phyloP scores from a whole-genome alignment of 2,888 invertebrate genomes.

The Malthinus seriepunctatus region DNA sequence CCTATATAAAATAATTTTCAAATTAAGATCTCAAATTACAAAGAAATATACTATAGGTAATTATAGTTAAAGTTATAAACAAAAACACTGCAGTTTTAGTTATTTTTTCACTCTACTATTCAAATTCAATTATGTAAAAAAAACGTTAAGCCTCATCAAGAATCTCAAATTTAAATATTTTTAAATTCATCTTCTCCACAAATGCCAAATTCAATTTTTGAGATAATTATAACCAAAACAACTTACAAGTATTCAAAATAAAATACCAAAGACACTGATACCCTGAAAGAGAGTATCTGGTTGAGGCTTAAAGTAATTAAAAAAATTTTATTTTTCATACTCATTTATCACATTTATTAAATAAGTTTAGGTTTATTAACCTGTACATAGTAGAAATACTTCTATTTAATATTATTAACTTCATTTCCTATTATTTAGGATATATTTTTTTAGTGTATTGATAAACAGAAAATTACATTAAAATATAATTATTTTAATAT shows the following conservation, averaged over 20 bases:
- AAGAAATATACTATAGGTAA: neutral
- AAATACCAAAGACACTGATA: neutral
- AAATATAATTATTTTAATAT: slow-evolving; percentile 7
- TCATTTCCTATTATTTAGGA: slow-evolving; percentile 22
- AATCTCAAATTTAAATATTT: neutral
- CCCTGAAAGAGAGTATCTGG: slow-evolving; percentile 6
- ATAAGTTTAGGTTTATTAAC: slow-evolving; percentile 29
- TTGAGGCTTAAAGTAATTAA: slow-evolving; percentile 5
- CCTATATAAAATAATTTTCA: slow-evolving; percentile 1
- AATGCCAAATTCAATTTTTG: neutral
- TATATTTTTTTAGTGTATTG: slow-evolving; percentile 20
- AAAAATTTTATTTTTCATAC: slow-evolving; percentile 9
- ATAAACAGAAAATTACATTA: slow-evolving; percentile 19
- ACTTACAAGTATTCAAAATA: neutral
- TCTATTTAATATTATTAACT: slow-evolving; percentile 33
- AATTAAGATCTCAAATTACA: slow-evolving; percentile 16
- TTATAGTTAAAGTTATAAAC: slow-evolving; percentile 4
- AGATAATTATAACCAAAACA: neutral
- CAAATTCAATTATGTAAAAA: too few relatives aligned
- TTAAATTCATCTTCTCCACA: neutral
- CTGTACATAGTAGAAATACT: slow-evolving; percentile 42
- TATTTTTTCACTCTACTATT: neutral
- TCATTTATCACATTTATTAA: slow-evolving; percentile 27
- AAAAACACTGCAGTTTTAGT: neutral
- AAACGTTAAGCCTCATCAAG: too few relatives aligned